These are phyloP conservation scores for Halictus rubicundus DNA, from an alignment of 1,140 invertebrate species.

Conservation along the genomic window DNA sequence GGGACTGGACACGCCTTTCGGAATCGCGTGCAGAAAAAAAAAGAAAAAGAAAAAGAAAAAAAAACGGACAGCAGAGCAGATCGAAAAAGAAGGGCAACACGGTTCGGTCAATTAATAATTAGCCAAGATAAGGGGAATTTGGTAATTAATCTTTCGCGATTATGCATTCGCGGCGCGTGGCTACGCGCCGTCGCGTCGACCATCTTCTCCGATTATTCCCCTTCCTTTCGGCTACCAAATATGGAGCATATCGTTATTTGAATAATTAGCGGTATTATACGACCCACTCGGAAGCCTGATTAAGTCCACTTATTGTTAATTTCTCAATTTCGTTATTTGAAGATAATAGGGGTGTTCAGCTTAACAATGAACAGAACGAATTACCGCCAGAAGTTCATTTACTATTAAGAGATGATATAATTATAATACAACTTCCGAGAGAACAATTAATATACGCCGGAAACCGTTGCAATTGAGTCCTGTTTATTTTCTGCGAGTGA, in stretches of 20 bases:
- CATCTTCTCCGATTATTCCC: neutral
- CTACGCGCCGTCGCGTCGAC: neutral
- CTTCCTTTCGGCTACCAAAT: constrained; percentile 1
- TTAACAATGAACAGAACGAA: too few relatives aligned
- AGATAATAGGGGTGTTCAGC: too few relatives aligned
- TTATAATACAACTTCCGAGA: too few relatives aligned
- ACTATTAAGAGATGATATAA: too few relatives aligned
- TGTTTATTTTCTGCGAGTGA: too few relatives aligned
- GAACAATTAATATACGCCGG: too few relatives aligned
- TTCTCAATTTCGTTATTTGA: too few relatives aligned
- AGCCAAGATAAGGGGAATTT: neutral
- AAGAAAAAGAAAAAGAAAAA: too few relatives aligned
- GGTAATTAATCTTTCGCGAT: constrained; percentile 39
- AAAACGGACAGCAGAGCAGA: neutral
- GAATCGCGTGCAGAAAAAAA: constrained; percentile 26
- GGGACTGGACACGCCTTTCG: constrained; percentile 43
- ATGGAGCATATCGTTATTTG: neutral
- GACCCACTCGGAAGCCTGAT: neutral
- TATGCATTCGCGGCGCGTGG: constrained; percentile 19
- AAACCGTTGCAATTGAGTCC: too few relatives aligned
- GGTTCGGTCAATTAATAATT: constrained; percentile 48
- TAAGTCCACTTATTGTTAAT: too few relatives aligned
- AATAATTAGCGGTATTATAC: neutral
- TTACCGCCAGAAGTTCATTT: too few relatives aligned
- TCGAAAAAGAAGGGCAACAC: constrained; percentile 9